Evolutionary conservation across 2,888 invertebrate species (phyloP).

Genomic region (Cantharis lateralis): DNA sequence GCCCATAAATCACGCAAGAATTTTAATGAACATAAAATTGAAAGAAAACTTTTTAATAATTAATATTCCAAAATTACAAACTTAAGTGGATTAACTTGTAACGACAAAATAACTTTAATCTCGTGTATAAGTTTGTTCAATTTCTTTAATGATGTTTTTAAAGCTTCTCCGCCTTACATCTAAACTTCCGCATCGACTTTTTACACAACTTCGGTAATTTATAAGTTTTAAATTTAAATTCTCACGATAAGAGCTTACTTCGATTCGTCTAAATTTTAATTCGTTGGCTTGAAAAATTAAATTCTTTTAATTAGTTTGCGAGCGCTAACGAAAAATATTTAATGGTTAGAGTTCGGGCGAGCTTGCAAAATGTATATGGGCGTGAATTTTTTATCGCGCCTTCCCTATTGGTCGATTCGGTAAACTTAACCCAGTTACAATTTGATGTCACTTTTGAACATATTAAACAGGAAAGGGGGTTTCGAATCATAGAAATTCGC

Average conservation of each 20-base stretch:
- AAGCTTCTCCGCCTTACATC: neutral
- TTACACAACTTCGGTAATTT: neutral
- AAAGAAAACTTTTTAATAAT: neutral
- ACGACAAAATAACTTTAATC: neutral
- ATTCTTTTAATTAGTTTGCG: neutral
- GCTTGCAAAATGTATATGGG: neutral
- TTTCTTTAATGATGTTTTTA: constrained; percentile 1
- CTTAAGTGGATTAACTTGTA: neutral
- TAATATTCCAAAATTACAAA: neutral
- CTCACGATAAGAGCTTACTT: neutral
- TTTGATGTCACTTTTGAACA: neutral
- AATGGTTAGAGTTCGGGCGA: neutral
- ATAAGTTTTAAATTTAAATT: neutral
- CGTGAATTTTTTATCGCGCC: neutral
- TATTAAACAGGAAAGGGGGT: neutral
- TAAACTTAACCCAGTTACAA: neutral
- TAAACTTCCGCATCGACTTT: neutral
- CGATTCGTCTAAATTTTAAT: neutral
- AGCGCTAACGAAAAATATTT: neutral
- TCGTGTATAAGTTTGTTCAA: neutral
- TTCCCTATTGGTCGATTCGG: no score
- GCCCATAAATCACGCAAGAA: neutral
- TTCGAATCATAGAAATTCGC: neutral
- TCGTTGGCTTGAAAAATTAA: neutral
- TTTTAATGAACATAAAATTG: neutral